Evolutionary conservation across 2,888 invertebrate genomes (phyloP).

Genomic region (Tridacna crocea): DNA sequence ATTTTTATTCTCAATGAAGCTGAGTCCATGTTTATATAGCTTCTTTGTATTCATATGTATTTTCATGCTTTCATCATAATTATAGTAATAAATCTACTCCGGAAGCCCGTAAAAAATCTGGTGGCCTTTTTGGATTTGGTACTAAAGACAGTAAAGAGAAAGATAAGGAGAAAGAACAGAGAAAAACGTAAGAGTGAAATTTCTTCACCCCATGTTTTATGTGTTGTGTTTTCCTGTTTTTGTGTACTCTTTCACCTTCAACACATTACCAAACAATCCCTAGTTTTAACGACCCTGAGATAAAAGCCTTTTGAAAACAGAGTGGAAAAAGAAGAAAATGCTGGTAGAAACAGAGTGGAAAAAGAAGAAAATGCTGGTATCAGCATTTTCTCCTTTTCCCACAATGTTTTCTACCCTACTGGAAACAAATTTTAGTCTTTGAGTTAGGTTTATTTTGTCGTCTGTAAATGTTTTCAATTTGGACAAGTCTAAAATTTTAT

Average conservation of each 20-base stretch:
- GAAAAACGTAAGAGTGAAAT: constrained; percentile 46
- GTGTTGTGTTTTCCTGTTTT: neutral
- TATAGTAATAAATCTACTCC: constrained; percentile 46
- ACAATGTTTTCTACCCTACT: neutral
- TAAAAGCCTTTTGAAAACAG: neutral
- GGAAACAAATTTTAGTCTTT: neutral
- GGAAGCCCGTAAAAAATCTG: constrained; percentile 52
- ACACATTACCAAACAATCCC: no score
- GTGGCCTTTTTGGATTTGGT: constrained; percentile 49
- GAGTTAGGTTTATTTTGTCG: neutral
- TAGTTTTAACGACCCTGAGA: neutral
- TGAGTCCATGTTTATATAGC: neutral
- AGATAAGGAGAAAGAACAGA: constrained; percentile 32
- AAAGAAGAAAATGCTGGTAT: neutral
- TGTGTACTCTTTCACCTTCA: no score
- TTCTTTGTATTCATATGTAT: constrained; percentile 18
- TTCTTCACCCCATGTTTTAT: neutral
- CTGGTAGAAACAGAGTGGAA: neutral
- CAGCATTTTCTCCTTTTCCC: neutral
- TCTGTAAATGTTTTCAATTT: neutral
- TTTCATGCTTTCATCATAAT: constrained; percentile 24
- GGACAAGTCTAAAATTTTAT: neutral
- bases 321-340: no score
- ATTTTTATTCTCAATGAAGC: no score
- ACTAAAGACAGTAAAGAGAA: constrained; percentile 38